Percentiles rank a stretch among this genome's conserved stretches.
These are phyloP conservation scores for Pelusios castaneus DNA, from an alignment of 2,113 vertebrate species.

Conservation along the genomic window DNA sequence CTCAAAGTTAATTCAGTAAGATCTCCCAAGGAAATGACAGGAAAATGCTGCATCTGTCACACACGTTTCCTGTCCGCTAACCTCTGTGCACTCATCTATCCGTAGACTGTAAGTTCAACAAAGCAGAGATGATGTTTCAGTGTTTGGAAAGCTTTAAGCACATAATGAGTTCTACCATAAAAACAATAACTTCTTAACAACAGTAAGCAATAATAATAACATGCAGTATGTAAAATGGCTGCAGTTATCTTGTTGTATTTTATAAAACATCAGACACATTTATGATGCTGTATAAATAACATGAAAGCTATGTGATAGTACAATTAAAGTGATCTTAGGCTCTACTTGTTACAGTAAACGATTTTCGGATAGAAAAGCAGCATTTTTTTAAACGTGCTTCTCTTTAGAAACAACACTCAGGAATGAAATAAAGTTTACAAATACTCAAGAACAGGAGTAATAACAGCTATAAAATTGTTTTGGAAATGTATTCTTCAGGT, in stretches of 20 bases:
- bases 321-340: neutral
- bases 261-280: neutral
- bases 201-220: neutral
- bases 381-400: neutral
- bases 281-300: constrained; percentile 22
- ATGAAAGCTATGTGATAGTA: neutral
- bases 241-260: neutral
- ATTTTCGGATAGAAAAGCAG: neutral
- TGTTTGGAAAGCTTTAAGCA: neutral
- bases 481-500: neutral
- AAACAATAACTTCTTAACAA: neutral
- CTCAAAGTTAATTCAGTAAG: neutral
- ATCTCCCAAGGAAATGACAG: neutral
- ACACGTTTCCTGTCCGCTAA: neutral
- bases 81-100: neutral
- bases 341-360: neutral
- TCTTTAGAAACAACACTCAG: neutral
- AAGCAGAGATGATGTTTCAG: constrained; percentile 34
- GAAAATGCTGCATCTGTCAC: neutral
- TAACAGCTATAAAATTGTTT: neutral
- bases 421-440: neutral
- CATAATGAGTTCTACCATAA: neutral
- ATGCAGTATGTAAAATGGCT: neutral
- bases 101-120: neutral
- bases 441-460: too few species aligned